Conservation (phyloP, 2,797 vertebrate species). For the Falco cherrug region DNA sequence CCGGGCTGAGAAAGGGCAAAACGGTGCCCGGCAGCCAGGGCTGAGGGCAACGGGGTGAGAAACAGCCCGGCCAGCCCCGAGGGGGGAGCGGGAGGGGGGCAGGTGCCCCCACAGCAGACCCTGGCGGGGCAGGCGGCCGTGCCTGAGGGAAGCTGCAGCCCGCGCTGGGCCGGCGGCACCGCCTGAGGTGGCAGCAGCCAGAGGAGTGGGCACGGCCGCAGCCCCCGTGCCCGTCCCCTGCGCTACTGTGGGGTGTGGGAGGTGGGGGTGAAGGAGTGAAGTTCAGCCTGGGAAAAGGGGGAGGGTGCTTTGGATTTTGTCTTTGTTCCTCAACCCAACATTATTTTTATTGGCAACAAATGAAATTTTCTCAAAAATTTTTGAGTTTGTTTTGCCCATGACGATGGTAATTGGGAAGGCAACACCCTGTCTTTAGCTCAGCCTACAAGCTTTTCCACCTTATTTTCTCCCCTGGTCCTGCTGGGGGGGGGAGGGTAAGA, state of each 20-base stretch:
- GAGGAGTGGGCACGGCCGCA: no score
- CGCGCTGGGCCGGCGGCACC: no score
- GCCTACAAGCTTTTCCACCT: not conserved
- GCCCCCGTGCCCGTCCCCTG: rapidly evolving
- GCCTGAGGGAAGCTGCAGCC: not conserved
- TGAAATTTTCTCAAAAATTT: not conserved
- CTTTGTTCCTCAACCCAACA: not conserved
- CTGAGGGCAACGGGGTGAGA: not conserved
- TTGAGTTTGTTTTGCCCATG: not conserved
- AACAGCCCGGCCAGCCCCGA: not conserved
- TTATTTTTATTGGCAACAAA: not conserved
- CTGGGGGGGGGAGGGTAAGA: not conserved
- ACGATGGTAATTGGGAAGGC: not conserved
- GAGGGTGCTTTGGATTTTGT: not conserved
- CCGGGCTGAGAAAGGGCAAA: not conserved
- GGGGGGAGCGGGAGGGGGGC: not conserved
- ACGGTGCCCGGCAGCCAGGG: not conserved
- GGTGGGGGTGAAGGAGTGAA: not conserved
- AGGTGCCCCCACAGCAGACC: no score
- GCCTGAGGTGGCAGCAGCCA: rapidly evolving
- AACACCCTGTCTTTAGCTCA: not conserved
- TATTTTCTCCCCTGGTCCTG: not conserved
- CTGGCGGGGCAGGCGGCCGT: not conserved
- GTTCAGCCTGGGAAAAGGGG: not conserved
- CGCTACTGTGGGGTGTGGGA: rapidly evolving